Evolutionary conservation across 2,888 invertebrate species (phyloP).

Genomic region (Zygothrica quintamaculata): DNA sequence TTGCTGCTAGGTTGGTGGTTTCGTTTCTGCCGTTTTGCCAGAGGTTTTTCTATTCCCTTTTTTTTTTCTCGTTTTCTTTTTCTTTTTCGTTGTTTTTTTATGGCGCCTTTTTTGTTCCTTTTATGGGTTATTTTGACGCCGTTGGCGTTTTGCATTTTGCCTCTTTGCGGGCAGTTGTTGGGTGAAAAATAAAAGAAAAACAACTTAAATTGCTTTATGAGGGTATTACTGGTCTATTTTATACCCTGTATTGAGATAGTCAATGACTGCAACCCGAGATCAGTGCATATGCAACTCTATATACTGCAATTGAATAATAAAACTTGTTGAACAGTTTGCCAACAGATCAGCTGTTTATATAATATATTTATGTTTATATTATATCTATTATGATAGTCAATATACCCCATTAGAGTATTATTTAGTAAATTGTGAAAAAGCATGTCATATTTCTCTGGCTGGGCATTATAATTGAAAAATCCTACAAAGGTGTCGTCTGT

Average conservation of each 20-base stretch:
- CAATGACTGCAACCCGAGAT: too few species aligned
- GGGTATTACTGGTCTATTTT: not conserved
- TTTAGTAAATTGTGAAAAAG: too few species aligned
- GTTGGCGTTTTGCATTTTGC: conserved; percentile 64
- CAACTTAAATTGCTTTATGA: not conserved
- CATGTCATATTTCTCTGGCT: conserved; percentile 68
- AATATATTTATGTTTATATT: too few species aligned
- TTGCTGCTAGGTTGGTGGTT: conserved; percentile 45
- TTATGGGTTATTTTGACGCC: conserved; percentile 74
- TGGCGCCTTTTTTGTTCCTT: conserved; percentile 44
- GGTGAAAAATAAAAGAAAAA: conserved; percentile 13
- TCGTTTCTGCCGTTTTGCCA: conserved; percentile 43
- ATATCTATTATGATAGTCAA: too few species aligned
- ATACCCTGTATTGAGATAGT: conserved; percentile 1
- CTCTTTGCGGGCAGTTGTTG: conserved; percentile 43
- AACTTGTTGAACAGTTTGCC: too few species aligned
- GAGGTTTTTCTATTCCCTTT: conserved; percentile 27
- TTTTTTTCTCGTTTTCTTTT: conserved; percentile 21
- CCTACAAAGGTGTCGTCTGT: conserved; percentile 75
- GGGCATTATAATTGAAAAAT: conserved; percentile 76
- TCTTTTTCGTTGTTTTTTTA: conserved; percentile 32
- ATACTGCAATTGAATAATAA: too few species aligned
- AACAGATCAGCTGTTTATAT: too few species aligned
- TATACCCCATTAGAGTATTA: too few species aligned
- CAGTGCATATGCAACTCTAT: too few species aligned